Percentiles rank a stretch among this genome's conserved stretches.
These are phyloP conservation scores for Alsophila aescularia DNA, from an alignment of 2,888 invertebrate genomes.

Conservation along the genomic window DNA sequence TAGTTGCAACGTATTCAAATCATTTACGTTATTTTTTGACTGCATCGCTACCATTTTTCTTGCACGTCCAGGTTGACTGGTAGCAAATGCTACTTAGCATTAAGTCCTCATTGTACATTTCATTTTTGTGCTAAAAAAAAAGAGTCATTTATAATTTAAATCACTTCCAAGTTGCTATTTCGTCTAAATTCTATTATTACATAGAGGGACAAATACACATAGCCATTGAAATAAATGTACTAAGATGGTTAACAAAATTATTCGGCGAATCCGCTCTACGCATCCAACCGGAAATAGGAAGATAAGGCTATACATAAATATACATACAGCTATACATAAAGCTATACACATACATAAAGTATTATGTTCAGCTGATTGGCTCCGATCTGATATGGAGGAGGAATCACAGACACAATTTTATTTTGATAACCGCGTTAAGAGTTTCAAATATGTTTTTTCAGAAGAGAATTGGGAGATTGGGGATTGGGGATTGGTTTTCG, in stretches of 20 bases:
- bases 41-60: no score
- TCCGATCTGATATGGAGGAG: neutral
- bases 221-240: conserved; percentile 57
- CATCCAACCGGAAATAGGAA: conserved; percentile 65
- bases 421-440: conserved; percentile 2
- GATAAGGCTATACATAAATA: conserved; percentile 58
- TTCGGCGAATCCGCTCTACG: conserved; percentile 57
- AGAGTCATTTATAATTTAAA: conserved; percentile 25
- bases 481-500: no score
- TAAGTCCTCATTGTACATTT: no score
- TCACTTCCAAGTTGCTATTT: conserved; percentile 13
- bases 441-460: no score
- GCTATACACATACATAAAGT: conserved; percentile 40
- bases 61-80: no score
- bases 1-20: no score
- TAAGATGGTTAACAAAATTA: conserved; percentile 62
- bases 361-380: conserved; percentile 4
- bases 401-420: conserved; percentile 2
- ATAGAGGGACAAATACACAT: conserved; percentile 36
- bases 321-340: conserved; percentile 58
- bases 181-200: conserved; percentile 20
- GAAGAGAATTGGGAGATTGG: no score
- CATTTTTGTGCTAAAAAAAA: no score
- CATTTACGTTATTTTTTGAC: no score
- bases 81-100: no score